Conservation (phyloP, 2,888 invertebrate genomes). For the Polymixis flavicincta region DNA sequence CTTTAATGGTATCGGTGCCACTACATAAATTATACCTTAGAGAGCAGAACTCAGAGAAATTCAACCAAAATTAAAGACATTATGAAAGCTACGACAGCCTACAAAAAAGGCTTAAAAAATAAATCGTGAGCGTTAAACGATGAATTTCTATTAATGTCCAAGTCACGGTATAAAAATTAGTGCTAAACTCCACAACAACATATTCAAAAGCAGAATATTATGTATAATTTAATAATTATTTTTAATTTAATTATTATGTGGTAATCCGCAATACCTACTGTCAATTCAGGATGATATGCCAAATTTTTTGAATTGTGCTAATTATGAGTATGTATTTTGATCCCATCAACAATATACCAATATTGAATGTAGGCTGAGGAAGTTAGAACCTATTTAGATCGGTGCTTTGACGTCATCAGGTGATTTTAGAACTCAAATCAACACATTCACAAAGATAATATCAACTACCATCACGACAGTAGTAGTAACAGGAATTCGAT, state of each 20-base stretch:
- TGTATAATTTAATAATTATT: slow-evolving; percentile 14
- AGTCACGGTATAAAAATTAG: slow-evolving; percentile 27
- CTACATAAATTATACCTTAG: slow-evolving; percentile 26
- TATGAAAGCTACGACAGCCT: not conserved
- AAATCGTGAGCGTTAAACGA: slow-evolving; percentile 1
- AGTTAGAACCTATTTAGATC: slow-evolving; percentile 38
- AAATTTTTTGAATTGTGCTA: slow-evolving; percentile 19
- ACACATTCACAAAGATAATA: not conserved
- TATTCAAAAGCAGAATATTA: slow-evolving; percentile 14
- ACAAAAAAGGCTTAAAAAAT: not conserved
- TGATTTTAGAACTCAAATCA: slow-evolving; percentile 20
- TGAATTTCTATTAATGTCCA: not conserved
- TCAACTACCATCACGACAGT: slow-evolving; percentile 1
- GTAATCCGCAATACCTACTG: slow-evolving; percentile 24
- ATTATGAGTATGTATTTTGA: slow-evolving; percentile 15
- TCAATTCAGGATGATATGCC: slow-evolving; percentile 31
- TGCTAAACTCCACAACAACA: slow-evolving; percentile 20
- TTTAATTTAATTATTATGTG: slow-evolving; percentile 24
- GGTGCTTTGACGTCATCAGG: slow-evolving; percentile 25
- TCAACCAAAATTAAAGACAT: not conserved
- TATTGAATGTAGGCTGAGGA: slow-evolving; percentile 28
- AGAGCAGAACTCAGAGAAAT: slow-evolving; percentile 8
- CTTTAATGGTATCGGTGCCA: slow-evolving; percentile 6
- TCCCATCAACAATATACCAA: not conserved
- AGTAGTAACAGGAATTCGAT: slow-evolving; percentile 1